Evolutionary conservation across 2,113 vertebrate genomes (phyloP).

Genomic region (Phycodurus eques): DNA sequence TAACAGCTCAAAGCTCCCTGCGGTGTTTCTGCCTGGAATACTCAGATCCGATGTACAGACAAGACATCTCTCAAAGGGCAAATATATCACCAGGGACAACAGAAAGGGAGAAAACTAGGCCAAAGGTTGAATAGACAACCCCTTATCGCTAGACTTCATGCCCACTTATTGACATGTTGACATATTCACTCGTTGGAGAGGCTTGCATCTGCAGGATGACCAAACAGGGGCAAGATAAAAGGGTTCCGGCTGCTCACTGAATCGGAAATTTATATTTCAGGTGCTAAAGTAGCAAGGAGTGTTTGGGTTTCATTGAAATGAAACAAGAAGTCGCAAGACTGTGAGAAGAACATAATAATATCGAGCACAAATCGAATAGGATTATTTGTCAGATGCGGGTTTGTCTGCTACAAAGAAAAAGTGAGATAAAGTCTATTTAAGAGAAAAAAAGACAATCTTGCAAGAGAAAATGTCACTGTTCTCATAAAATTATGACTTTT

Average conservation of each 20-base stretch:
- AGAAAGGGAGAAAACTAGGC: slow-evolving; percentile 31
- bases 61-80: slow-evolving; percentile 4
- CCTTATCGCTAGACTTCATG: slow-evolving; percentile 34
- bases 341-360: not conserved
- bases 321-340: not conserved
- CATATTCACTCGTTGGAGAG: slow-evolving; percentile 28
- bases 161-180: slow-evolving; percentile 25
- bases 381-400: not conserved
- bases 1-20: not conserved
- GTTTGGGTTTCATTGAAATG: not conserved
- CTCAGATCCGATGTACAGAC: not conserved
- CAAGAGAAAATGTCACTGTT: too few species aligned
- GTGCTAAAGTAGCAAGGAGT: not conserved
- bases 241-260: slow-evolving; percentile 4
- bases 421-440: too few species aligned
- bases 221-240: slow-evolving; percentile 11
- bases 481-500: too few species aligned
- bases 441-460: too few species aligned
- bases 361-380: not conserved
- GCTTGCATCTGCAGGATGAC: slow-evolving; percentile 13
- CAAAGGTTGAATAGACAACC: slow-evolving; percentile 46
- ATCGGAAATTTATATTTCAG: not conserved
- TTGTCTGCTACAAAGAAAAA: not conserved
- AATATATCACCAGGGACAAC: slow-evolving; percentile 11
- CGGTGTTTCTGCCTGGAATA: slow-evolving; percentile 2